Percentiles rank a stretch among this genome's conserved stretches.
These are phyloP conservation scores for Drosophila sproati DNA, from an alignment of 1,140 invertebrate species.

Conservation along the genomic window DNA sequence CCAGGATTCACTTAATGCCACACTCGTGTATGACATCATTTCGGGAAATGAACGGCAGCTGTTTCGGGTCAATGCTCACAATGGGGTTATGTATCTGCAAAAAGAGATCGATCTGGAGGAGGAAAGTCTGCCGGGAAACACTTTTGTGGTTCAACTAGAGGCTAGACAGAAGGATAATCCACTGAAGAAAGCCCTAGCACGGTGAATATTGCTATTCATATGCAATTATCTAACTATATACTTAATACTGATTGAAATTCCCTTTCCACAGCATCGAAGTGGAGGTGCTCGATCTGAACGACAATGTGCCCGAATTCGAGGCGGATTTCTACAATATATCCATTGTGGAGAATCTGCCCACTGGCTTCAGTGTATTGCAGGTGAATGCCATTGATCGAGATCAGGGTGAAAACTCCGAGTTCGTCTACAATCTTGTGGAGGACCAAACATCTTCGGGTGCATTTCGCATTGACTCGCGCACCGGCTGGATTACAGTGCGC, in stretches of 20 bases:
- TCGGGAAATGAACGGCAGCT: slow-evolving; percentile 90
- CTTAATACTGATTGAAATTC: not conserved
- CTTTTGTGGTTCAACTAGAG: slow-evolving; percentile 91
- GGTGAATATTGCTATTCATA: slow-evolving; percentile 41
- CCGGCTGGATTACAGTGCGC: slow-evolving; percentile 94
- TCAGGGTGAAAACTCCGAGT: slow-evolving; percentile 93
- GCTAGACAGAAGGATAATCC: slow-evolving; percentile 91
- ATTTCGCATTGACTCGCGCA: slow-evolving; percentile 91
- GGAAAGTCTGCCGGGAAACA: slow-evolving; percentile 89
- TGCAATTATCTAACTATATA: not conserved
- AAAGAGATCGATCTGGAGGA: slow-evolving; percentile 92
- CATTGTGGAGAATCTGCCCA: slow-evolving; percentile 95
- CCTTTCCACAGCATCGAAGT: slow-evolving; percentile 87
- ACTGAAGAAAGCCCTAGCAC: slow-evolving; percentile 89
- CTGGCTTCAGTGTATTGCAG: slow-evolving; percentile 93
- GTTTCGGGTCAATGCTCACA: slow-evolving; percentile 90
- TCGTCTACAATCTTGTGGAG: slow-evolving; percentile 89
- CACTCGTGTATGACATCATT: slow-evolving; percentile 90
- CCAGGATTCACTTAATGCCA: slow-evolving; percentile 89
- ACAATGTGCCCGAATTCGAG: slow-evolving; percentile 94
- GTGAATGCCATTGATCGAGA: slow-evolving; percentile 92
- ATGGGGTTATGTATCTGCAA: slow-evolving; percentile 91
- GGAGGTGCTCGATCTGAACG: slow-evolving; percentile 92
- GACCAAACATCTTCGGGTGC: slow-evolving; percentile 89
- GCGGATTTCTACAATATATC: slow-evolving; percentile 95